Base-by-base conservation (phyloP, 2,113 vertebrate species). In the Phocoena sinus region DNA sequence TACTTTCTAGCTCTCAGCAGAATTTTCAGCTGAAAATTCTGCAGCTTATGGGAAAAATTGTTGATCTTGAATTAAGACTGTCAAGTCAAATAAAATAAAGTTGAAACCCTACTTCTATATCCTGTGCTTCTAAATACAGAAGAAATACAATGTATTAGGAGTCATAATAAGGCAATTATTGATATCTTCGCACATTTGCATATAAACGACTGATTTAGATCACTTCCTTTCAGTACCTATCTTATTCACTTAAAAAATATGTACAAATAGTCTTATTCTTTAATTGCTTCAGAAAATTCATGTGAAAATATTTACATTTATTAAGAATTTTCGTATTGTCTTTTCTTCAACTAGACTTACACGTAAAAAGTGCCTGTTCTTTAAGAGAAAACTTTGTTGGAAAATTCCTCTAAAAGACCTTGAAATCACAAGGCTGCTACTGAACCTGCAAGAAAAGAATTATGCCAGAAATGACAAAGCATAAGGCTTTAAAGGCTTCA, bases 1-100 rank as follows among this genome's bases (percentile, higher is more conserved):
- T 53, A 83, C 18, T 91, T 96, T 91, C 71, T 89, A 85, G 82
- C 63, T 95, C 28, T 77, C 89, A 68, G 67, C 63, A 88, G 31
- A 96, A 96, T 95, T 80, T 92, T 96, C n/a, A 95, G 60, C 36
- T 89, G 36, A 95, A 97, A 89, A 97, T 71, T 86, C 47, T 95
- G 60, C 87, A 96, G 89, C 28, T 83, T 86, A 67, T 88, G 28
- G 62, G 38, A 85, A 93, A 96, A 94, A 33, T 2, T 65, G 26
- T 91, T 44, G 50, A 56, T 94, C n/a, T 84, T 94, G 47, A 94
- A 89, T 79, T 92, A 94, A 76, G 58, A 56, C 36, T 36, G 11
- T 76, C 77, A 94, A 89, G 36, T 86, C 36, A 96, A 94, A 90
- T 56, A 89, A 87, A 91, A n/a, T 12, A 11, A 89, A 89, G 58